Percentiles rank a stretch among this genome's conserved stretches.
Conservation (phyloP, 2,888 invertebrate species). For the Lordiphosa fenestrarum region DNA sequence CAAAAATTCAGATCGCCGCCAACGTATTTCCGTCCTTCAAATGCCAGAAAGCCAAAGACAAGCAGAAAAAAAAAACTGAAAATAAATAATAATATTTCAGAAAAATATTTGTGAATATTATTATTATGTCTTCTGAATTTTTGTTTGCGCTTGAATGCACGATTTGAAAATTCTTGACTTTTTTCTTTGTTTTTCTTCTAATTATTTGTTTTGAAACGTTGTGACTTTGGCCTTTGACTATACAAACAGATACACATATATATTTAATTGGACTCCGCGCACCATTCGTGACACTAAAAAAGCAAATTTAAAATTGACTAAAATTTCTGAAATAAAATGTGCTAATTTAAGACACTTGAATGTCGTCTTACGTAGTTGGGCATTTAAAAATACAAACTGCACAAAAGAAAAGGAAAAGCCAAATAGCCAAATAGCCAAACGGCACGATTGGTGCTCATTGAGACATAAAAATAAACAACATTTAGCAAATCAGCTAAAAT, state of each 20-base stretch:
- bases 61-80: conserved; percentile 22
- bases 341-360: conserved; percentile 65
- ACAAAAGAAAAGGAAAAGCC: conserved; percentile 29
- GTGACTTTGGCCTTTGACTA: conserved; percentile 22
- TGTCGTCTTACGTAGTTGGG: conserved; percentile 70
- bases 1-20: conserved; percentile 51
- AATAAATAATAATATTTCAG: conserved; percentile 18
- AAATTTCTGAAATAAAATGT: conserved; percentile 5
- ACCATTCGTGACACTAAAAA: conserved; percentile 33
- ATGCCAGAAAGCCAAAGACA: conserved; percentile 49
- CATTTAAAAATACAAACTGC: conserved; percentile 61
- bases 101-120: conserved; percentile 37
- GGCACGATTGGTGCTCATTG: conserved; percentile 42
- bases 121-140: conserved; percentile 28
- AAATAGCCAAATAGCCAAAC: conserved; percentile 13
- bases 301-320: conserved; percentile 5
- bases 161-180: conserved; percentile 32
- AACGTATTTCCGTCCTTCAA: conserved; percentile 69
- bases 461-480: conserved; percentile 30
- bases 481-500: not conserved
- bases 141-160: conserved; percentile 47
- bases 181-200: conserved; percentile 18
- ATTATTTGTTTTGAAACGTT: conserved; percentile 30
- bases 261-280: conserved; percentile 32
- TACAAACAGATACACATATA: conserved; percentile 1